These are phyloP conservation scores for Cynaeus angustus DNA, from an alignment of 2,888 invertebrate species.

Conservation along the genomic window DNA sequence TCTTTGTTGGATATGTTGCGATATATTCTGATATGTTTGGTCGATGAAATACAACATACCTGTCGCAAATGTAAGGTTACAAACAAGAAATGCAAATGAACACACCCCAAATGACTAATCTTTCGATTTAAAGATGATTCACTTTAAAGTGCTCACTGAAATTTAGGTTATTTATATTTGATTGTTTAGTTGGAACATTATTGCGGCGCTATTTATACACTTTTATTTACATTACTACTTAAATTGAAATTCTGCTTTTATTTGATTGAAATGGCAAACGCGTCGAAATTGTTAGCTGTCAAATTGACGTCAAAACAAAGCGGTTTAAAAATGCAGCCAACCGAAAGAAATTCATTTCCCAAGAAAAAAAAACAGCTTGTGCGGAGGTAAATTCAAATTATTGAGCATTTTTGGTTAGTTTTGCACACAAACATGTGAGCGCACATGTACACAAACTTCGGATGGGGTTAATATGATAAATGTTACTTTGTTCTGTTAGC, in stretches of 20 bases:
- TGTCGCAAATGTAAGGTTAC: constrained; percentile 15
- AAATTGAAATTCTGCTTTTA: background rate
- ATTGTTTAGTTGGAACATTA: background rate
- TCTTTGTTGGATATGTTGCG: constrained; percentile 13
- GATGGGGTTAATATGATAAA: no score
- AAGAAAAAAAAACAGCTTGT: no score
- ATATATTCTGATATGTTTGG: constrained; percentile 31
- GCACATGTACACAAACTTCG: no score
- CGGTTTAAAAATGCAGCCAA: background rate
- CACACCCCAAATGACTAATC: constrained; percentile 34
- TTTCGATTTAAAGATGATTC: constrained; percentile 4
- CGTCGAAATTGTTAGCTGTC: constrained; percentile 5
- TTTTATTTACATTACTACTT: constrained; percentile 8
- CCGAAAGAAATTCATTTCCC: no score
- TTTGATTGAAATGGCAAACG: background rate
- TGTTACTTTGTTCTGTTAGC: no score
- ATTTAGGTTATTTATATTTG: background rate
- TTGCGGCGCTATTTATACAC: background rate
- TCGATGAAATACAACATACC: constrained; percentile 18
- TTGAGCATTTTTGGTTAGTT: no score
- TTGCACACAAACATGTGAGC: no score
- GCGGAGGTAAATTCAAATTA: no score
- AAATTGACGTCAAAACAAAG: constrained; percentile 16
- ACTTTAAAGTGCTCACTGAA: background rate
- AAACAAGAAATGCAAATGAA: constrained; percentile 33